Evolutionary conservation across 53 echinoderm and acorn worm genomes (phyloP).

Genomic region (Henricia sp.): DNA sequence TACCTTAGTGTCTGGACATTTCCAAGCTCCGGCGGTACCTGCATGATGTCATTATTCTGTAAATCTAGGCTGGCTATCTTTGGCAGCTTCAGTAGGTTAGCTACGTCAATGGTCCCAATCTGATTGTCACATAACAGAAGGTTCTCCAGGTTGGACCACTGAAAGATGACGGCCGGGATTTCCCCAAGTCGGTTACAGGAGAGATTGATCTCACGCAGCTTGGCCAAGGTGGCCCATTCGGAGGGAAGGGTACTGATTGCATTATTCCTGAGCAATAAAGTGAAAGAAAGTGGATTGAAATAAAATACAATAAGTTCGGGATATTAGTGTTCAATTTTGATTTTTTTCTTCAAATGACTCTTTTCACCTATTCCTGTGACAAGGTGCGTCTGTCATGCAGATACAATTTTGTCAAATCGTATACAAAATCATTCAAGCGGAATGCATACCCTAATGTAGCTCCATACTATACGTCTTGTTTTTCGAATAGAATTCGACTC

Average conservation of each 20-base stretch:
- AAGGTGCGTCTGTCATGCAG: too few relatives aligned
- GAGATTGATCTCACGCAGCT: conserved; percentile 77
- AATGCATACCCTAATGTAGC: too few relatives aligned
- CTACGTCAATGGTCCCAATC: conserved; percentile 73
- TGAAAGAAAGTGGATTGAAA: too few relatives aligned
- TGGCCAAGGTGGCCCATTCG: conserved; percentile 67
- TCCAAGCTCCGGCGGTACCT: conserved; percentile 95
- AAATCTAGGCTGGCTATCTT: conserved; percentile 80
- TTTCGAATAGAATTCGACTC: too few relatives aligned
- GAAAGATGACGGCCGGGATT: conserved; percentile 81
- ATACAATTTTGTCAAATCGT: too few relatives aligned
- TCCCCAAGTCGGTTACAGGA: conserved; percentile 81
- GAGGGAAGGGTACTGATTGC: conserved; percentile 69
- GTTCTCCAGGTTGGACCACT: conserved; percentile 81
- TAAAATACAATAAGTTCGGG: too few relatives aligned
- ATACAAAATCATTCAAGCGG: too few relatives aligned
- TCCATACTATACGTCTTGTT: too few relatives aligned
- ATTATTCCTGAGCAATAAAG: conserved; percentile 70
- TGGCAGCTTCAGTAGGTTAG: conserved; percentile 67
- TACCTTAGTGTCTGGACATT: conserved; percentile 82
- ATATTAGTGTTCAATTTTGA: too few relatives aligned
- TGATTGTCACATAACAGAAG: conserved; percentile 77
- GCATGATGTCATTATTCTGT: conserved; percentile 84
- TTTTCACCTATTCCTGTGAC: too few relatives aligned
- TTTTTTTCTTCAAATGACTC: too few relatives aligned